Evolutionary conservation across 1,140 invertebrate species (phyloP).

Genomic region (Saxidomus purpurata): DNA sequence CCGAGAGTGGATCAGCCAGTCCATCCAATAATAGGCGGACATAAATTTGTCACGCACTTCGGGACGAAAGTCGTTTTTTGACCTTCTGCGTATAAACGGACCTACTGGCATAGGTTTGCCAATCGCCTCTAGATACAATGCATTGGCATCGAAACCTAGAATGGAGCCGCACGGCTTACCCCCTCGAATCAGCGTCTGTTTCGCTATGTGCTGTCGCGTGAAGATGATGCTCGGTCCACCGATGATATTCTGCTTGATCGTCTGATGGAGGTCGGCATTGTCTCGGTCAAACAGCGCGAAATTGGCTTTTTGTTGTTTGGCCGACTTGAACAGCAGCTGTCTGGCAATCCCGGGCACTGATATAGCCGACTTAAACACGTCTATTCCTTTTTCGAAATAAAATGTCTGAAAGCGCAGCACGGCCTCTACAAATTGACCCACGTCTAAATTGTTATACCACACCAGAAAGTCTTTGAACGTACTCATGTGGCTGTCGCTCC

Average conservation of each 20-base stretch:
- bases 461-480: slow-evolving; percentile 67
- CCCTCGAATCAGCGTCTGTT: slow-evolving; percentile 21
- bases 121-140: slow-evolving; percentile 64
- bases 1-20: slow-evolving; percentile 19
- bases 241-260: slow-evolving; percentile 48
- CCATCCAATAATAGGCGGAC: slow-evolving; percentile 56
- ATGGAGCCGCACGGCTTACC: slow-evolving; percentile 33
- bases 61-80: slow-evolving; percentile 50
- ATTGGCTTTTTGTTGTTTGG: background rate
- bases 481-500: slow-evolving; percentile 60
- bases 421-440: slow-evolving; percentile 50
- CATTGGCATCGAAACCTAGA: slow-evolving; percentile 65
- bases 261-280: slow-evolving; percentile 44
- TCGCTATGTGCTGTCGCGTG: slow-evolving; percentile 21
- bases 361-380: slow-evolving; percentile 65
- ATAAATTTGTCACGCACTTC: slow-evolving; percentile 51
- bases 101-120: slow-evolving; percentile 67
- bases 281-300: slow-evolving; percentile 50
- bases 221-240: slow-evolving; percentile 57
- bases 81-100: slow-evolving; percentile 37
- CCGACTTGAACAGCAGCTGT: slow-evolving; percentile 39
- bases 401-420: slow-evolving; percentile 32
- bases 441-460: slow-evolving; percentile 70
- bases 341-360: slow-evolving; percentile 60
- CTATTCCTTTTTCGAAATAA: slow-evolving; percentile 62